These are phyloP conservation scores for Mycalesis mineus DNA, from an alignment of 2,888 invertebrate species.

Conservation along the genomic window DNA sequence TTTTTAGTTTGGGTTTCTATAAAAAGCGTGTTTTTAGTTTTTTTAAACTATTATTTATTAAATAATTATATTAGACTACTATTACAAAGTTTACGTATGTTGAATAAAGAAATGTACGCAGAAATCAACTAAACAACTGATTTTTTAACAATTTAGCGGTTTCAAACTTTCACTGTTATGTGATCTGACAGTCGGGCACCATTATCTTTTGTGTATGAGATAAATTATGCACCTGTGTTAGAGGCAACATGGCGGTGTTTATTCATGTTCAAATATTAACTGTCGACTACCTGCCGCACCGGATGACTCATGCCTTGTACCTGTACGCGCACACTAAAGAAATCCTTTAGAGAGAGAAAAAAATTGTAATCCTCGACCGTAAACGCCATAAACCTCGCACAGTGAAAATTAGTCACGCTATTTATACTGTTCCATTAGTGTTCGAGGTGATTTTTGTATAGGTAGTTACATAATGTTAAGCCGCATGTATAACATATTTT, in stretches of 20 bases:
- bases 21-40: too few relatives aligned
- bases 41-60: too few relatives aligned
- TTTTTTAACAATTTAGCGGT: too few relatives aligned
- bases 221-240: conserved; percentile 22
- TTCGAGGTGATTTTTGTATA: too few relatives aligned
- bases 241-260: conserved; percentile 16
- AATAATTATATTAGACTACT: too few relatives aligned
- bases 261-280: conserved; percentile 20
- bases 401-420: neutral
- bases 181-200: neutral
- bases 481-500: too few relatives aligned
- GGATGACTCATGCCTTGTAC: conserved; percentile 20
- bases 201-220: conserved; percentile 3
- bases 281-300: conserved; percentile 19
- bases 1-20: too few relatives aligned
- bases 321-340: neutral
- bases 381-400: neutral
- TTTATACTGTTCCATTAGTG: neutral
- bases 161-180: neutral
- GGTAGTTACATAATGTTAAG: too few relatives aligned
- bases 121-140: too few relatives aligned
- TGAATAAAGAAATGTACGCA: too few relatives aligned
- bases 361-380: neutral
- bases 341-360: neutral
- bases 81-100: too few relatives aligned